Conservation (phyloP, 2,888 invertebrate genomes). For the Coenonympha arcania region DNA sequence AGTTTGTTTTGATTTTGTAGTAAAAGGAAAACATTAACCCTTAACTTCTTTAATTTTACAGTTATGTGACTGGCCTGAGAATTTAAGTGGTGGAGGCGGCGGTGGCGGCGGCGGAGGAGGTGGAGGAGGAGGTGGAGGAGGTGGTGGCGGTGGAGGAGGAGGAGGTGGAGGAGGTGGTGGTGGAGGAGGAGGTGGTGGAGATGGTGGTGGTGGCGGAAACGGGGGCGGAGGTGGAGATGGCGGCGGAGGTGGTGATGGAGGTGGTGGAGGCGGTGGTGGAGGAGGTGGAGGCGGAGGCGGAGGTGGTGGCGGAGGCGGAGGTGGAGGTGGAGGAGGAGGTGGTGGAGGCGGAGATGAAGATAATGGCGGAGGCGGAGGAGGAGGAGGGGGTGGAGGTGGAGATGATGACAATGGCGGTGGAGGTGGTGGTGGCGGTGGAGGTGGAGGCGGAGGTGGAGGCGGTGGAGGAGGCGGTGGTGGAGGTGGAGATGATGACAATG, state of each 20-base stretch:
- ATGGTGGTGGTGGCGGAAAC: background rate
- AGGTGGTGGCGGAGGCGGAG: background rate
- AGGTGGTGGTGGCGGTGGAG: background rate
- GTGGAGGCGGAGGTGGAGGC: background rate
- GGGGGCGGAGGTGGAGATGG: background rate
- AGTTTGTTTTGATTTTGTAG: no score
- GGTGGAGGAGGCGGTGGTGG: background rate
- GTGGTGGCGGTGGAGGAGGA: background rate
- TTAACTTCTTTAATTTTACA: background rate
- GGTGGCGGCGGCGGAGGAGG: background rate
- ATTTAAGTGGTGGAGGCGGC: background rate
- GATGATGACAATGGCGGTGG: background rate
- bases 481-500: background rate
- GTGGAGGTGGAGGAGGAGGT: background rate
- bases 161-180: background rate
- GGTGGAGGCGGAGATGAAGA: background rate
- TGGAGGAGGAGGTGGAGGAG: background rate
- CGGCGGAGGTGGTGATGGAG: background rate
- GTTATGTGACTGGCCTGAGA: constrained; percentile 5
- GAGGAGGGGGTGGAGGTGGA: background rate
- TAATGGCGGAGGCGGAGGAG: background rate
- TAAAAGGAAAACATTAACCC: background rate
- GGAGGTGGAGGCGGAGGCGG: background rate
- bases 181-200: background rate
- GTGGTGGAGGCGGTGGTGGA: background rate